Percentiles rank a stretch among this genome's conserved stretches.
phyloP scores from a whole-genome alignment of 2,888 invertebrate species.

The Cerceris ruficornis region DNA sequence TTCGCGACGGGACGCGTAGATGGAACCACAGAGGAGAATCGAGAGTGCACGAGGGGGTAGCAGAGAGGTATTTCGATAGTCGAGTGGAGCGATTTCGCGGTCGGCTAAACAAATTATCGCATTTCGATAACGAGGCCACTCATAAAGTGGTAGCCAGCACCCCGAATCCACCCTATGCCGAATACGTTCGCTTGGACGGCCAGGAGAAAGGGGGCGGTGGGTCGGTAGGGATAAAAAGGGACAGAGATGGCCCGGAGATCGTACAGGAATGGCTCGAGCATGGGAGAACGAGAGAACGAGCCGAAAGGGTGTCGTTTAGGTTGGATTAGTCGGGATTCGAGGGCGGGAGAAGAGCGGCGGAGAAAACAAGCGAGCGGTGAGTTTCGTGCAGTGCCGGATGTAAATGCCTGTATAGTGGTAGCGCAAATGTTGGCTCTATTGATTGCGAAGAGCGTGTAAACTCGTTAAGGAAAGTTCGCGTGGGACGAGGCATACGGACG shows the following conservation, averaged over 20 bases:
- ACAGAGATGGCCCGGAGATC: neutral
- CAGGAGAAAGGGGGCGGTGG: neutral
- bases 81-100: slow-evolving; percentile 58
- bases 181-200: neutral
- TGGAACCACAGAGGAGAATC: slow-evolving; percentile 21
- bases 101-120: slow-evolving; percentile 73
- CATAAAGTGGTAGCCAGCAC: slow-evolving; percentile 47
- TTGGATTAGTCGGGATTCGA: neutral
- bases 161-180: slow-evolving; percentile 5
- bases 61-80: neutral
- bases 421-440: slow-evolving; percentile 41
- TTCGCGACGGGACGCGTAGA: slow-evolving; percentile 24
- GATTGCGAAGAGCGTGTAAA: slow-evolving; percentile 44
- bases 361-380: slow-evolving; percentile 1
- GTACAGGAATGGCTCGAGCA: neutral
- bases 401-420: slow-evolving; percentile 23
- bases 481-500: slow-evolving; percentile 3
- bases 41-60: slow-evolving; percentile 12
- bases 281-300: neutral
- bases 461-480: slow-evolving; percentile 50
- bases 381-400: slow-evolving; percentile 16
- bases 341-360: neutral
- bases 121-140: slow-evolving; percentile 73
- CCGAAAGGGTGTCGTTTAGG: slow-evolving; percentile 3
- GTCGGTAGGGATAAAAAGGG: neutral